Base-by-base conservation (phyloP, 1,140 invertebrate genomes). In the Chrysomallon squamiferum region DNA sequence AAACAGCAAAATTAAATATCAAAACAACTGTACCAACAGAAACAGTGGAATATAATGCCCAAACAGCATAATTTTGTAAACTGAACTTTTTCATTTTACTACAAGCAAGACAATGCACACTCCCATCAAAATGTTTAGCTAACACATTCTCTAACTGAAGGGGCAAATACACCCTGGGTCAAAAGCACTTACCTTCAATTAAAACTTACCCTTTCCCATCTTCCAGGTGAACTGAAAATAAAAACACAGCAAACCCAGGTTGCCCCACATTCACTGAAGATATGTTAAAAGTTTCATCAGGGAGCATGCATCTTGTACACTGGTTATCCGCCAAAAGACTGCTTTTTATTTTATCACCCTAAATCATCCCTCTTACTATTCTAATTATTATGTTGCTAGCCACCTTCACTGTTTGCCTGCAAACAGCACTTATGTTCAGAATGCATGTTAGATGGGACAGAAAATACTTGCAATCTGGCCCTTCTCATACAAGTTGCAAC, bases 271-370 rank as follows among this genome's bases (percentile, higher is more conserved):
- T 54, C 50, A 54, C 50, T 27, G 29, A 25, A 27, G 50, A 15
- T 54, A 15, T 54, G 29, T 18, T 27, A 30, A 54, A 27, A 27
- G 15, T 15, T 54, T 54, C 50, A 54, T 54, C 50, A 54, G 50
- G 50, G 50, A 54, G 50, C 50, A 54, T 54, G 50, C 50, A 54
- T 54, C 50, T 54, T 54, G 22, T 54, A 54, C 22, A 54, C 29
- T 54, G 9, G 50, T 25, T 54, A 5, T 38, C 35, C 35, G 35
- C 35, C 35, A 38, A 38, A 7, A 38, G 35, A 38, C 35, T 38
- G 35, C 35, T 38, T 38, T 38, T 38, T 7, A 7, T 38, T 38
- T 7, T 38, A 5, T 38, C 35, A 15, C 35, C 35, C 35, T 38
- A 38, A 38, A 38, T 15, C 5, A 5, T 38, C 35, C 35, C 35